These are phyloP conservation scores for Polyommatus icarus DNA, from an alignment of 2,888 invertebrate genomes.

Conservation along the genomic window DNA sequence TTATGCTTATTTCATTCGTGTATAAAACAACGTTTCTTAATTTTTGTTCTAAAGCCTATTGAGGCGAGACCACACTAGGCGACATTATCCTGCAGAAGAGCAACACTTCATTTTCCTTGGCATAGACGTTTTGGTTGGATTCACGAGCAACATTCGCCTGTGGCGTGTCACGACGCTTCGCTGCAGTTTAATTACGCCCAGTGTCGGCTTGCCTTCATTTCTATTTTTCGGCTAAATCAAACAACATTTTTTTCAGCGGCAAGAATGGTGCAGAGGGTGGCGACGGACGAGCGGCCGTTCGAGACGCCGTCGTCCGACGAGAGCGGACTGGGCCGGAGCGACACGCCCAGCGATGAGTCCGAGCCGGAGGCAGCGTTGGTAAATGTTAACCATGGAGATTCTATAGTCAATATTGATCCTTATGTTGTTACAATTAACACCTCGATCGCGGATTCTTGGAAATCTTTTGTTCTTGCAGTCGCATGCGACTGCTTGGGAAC, in stretches of 20 bases:
- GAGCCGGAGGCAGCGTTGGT: constrained; percentile 75
- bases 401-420: no score
- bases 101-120: no score
- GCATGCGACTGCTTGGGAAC: no score
- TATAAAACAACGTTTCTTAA: no score
- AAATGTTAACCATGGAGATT: constrained; percentile 36
- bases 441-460: no score
- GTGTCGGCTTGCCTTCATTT: neutral
- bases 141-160: no score
- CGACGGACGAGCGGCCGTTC: constrained; percentile 70
- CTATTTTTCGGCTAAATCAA: neutral
- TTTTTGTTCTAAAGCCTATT: no score
- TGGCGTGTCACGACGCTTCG: no score
- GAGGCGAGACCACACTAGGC: no score
- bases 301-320: constrained; percentile 74
- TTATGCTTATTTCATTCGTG: neutral
- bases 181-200: neutral
- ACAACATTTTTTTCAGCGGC: constrained; percentile 48
- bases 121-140: no score
- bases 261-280: constrained; percentile 67
- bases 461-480: no score
- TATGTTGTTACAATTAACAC: no score
- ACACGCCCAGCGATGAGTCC: constrained; percentile 66
- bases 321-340: constrained; percentile 67
- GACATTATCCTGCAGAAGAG: neutral